Evolutionary conservation across 2,113 vertebrate species (phyloP).

Genomic region (Phaetusa simplex): DNA sequence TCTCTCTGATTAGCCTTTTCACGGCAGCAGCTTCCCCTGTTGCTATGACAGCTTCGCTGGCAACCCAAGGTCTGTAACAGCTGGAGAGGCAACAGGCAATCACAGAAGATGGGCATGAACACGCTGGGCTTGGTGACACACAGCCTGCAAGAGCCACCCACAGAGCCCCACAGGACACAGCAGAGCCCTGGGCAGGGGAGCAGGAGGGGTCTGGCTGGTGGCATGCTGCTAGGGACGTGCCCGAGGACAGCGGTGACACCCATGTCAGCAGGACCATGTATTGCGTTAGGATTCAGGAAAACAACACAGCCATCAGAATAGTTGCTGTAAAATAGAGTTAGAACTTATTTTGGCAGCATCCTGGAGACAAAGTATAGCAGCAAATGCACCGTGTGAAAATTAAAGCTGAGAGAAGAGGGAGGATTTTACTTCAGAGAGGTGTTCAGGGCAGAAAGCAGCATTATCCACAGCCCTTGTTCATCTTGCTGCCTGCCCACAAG

Average conservation of each 20-base stretch:
- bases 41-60: neutral
- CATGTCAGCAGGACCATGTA: accelerated
- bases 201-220: neutral
- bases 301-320: neutral
- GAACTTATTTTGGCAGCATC: neutral
- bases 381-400: neutral
- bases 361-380: neutral
- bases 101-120: neutral
- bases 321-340: neutral
- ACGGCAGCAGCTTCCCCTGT: neutral
- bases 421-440: neutral
- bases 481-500: neutral
- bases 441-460: neutral
- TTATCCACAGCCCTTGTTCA: neutral
- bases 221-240: neutral
- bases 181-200: neutral
- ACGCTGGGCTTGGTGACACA: neutral
- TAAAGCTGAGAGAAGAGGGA: neutral
- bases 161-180: neutral
- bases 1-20: conserved; percentile 18
- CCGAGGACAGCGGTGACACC: neutral
- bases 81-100: neutral
- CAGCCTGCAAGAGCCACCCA: neutral
- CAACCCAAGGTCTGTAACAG: neutral
- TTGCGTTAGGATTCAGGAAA: neutral